A percentile compares a stretch with the other conserved stretches of the same genome.
These are phyloP conservation scores for Drosophila ustulata DNA, from an alignment of 2,888 invertebrate species.

Conservation along the genomic window DNA sequence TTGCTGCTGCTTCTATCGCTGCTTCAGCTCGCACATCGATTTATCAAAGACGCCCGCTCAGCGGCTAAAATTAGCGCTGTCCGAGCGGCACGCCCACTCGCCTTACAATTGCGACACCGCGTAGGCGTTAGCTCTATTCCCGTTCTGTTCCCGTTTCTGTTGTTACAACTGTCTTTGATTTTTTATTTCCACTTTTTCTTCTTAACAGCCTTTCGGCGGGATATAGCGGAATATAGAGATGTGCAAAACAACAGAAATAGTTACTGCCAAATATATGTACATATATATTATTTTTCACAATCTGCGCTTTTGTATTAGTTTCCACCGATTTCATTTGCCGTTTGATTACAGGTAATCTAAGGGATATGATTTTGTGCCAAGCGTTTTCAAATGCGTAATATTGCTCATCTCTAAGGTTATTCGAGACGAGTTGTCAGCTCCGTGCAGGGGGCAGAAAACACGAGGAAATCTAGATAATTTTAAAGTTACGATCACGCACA, in stretches of 20 bases:
- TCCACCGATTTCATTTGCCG: neutral
- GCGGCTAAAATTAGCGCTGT: conserved; percentile 51
- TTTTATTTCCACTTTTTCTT: conserved; percentile 15
- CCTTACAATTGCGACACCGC: conserved; percentile 13
- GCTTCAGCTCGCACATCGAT: conserved; percentile 67
- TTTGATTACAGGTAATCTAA: neutral
- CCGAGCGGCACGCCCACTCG: conserved; percentile 41
- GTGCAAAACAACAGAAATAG: conserved; percentile 12
- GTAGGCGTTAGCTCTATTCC: conserved; percentile 14
- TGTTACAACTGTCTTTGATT: conserved; percentile 7
- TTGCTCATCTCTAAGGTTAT: conserved; percentile 36
- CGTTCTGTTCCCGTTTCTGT: neutral
- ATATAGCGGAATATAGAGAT: conserved; percentile 27
- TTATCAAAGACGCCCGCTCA: conserved; percentile 64
- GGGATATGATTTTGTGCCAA: neutral
- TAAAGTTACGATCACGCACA: conserved; percentile 44
- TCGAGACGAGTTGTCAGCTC: conserved; percentile 50
- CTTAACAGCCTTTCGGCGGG: conserved; percentile 26
- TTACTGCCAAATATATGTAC: neutral
- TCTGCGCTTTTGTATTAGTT: neutral
- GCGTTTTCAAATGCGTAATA: conserved; percentile 2
- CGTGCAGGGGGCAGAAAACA: conserved; percentile 47
- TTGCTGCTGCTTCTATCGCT: conserved; percentile 25
- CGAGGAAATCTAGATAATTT: conserved; percentile 59
- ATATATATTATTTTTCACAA: neutral